These are phyloP conservation scores for Siderastrea radians DNA, from an alignment of 92 coral and sea anemone species.

Conservation along the genomic window DNA sequence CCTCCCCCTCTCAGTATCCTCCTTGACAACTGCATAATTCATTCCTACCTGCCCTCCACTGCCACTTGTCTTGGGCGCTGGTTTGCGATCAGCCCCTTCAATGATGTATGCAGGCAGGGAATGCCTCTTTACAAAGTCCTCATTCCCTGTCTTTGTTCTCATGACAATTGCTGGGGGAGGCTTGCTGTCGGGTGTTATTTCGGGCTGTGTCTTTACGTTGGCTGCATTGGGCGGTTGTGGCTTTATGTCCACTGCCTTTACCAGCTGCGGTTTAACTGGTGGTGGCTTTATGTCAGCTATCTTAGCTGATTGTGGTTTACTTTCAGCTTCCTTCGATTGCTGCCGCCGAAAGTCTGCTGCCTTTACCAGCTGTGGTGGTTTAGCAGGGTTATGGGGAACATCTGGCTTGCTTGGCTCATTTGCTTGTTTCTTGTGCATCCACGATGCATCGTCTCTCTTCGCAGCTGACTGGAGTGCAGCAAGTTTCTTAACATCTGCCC, in stretches of 20 bases:
- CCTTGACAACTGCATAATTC: not conserved
- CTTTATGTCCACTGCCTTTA: not conserved
- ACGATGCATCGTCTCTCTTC: not conserved
- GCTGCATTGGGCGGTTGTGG: not conserved
- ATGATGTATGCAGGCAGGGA: slow-evolving; percentile 63
- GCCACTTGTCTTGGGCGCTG: slow-evolving; percentile 8
- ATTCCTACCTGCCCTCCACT: slow-evolving; percentile 45
- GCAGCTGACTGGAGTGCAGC: not conserved
- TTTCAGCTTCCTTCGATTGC: not conserved
- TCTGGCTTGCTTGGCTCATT: slow-evolving; percentile 10
- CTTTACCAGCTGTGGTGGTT: not conserved
- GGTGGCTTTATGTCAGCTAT: not conserved
- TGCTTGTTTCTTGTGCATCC: slow-evolving; percentile 2
- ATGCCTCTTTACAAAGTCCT: slow-evolving; percentile 54
- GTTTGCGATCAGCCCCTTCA: slow-evolving; percentile 38
- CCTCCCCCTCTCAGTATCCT: not conserved
- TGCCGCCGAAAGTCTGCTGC: not conserved
- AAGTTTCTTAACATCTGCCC: slow-evolving; percentile 32
- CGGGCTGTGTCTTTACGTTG: not conserved
- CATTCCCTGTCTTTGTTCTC: slow-evolving; percentile 28
- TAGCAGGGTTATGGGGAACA: not conserved
- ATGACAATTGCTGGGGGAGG: slow-evolving; percentile 14
- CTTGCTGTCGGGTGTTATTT: not conserved
- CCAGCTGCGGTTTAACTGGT: not conserved
- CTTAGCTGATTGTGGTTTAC: not conserved